Evolutionary conservation across 2,888 invertebrate genomes (phyloP), one percentile per base, ranked within the genome.

Genomic region (Eugnorisma glareosa): DNA sequence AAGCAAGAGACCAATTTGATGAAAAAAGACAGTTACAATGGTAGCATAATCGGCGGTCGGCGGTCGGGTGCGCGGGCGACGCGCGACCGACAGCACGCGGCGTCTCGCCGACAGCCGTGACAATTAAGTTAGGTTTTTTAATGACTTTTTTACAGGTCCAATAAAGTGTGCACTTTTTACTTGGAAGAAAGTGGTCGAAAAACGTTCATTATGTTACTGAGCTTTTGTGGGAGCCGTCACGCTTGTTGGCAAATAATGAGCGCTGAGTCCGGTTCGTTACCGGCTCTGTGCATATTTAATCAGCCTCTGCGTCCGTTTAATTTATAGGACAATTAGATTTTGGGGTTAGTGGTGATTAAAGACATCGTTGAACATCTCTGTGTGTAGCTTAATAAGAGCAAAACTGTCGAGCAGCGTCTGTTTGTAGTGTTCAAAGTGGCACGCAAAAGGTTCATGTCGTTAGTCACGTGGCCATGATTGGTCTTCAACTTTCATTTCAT

Each of bases 81-180:
- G 83, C 40, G 73, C 80, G 77, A 78, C 81, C 81, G 75, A 72
- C 79, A 78, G 81, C 79, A 82, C 74, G 86, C 81, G 82, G 72
- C 89, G 86, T 84, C 88, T 83, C 74, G 83, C 86, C 83, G 93
- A 93, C 92, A 93, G 82, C 90, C 95, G 93, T 94, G 91, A 94
- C 95, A 96, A 95, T 96, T 93, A 92, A 95, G 93, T 95, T 96
- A 94, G 79, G 92, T 95, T 95, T 95, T 95, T 93, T 90, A 87
- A 83, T 87, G 73, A 87, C 85, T 92, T 89, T 92, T 91, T 91
- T 79, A 77, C 79, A 54, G 70, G 37, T 72, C 78, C 81, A 82
- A 85, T 86, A 89, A 91, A 88, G 90, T 89, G 87, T 87, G 85
- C 77, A 84, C 86, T 91, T 90, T 90, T 91, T 91, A 87, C 82